Evolutionary conservation across 1,140 invertebrate species (phyloP), one percentile per base, ranked within the genome.

Genomic region (Hylaeus anthracinus): DNA sequence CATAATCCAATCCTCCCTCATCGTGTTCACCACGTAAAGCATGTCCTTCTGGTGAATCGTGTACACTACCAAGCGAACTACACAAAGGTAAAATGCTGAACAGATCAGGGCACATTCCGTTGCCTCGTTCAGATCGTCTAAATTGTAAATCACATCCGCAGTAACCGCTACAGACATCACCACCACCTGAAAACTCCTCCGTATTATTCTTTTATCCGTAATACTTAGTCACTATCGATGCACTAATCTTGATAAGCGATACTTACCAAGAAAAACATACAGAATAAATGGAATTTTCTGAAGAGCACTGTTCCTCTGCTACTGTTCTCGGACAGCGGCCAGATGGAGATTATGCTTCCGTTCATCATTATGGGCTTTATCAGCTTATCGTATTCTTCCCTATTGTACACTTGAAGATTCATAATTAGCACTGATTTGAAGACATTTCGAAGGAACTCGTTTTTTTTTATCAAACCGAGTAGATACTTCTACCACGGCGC

Each of bases 1-100:
- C 2, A 56, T 5, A 8, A 43, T 39, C 91, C 90, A 91, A 58
- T 92, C 90, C 0, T 64, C 12, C 63, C 43, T 79, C 85, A 92
- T 91, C 0, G 63, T 88, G 15, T 90, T 81, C 10, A 91, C 66
- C 3, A 91, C 76, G 37, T 86, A 89, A 1, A 71, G 43, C 66
- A 91, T 82, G 6, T 90, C 85, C 61, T 88, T 78, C 37, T 81
- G 77, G 43, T 89, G 81, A 4, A 60, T 14, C 26, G 73, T 61
- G 26, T 88, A 89, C 3, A 88, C 61, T 1, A 81, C 1, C 9
- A 90, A 1, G 9, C 90, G 85, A 14, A 90, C 10, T 0, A 86
- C 1, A 15, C 69, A 61, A n/a, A 92, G 78, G 67, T 65, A 82
- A 56, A 87, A 85, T 0, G 82, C 80, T 3, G 73, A 81, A 9